phyloP scores from a whole-genome alignment of 2,113 vertebrate species.

The Tachysurus fulvidraco region DNA sequence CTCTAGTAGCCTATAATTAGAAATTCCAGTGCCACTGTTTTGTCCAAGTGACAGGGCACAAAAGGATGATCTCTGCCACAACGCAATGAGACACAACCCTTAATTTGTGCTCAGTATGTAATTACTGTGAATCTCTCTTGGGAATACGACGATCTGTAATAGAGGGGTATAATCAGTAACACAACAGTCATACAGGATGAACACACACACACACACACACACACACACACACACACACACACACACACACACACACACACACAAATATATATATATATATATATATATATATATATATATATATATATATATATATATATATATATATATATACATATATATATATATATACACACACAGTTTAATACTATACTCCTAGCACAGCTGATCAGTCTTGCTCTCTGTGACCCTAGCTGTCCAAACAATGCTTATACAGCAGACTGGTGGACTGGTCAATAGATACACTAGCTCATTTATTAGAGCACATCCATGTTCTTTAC shows the following conservation, averaged over 20 bases:
- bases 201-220: background rate
- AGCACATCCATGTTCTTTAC: background rate
- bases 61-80: conserved; percentile 20
- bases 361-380: conserved; percentile 18
- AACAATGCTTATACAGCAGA: background rate
- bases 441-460: background rate
- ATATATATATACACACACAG: background rate
- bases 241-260: background rate
- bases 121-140: conserved; percentile 33
- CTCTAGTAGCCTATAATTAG: background rate
- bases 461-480: background rate
- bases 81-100: conserved; percentile 30
- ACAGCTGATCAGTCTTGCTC: conserved; percentile 8
- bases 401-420: background rate
- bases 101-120: conserved; percentile 24
- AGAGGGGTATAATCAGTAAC: conserved; percentile 34
- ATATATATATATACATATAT: background rate
- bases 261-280: background rate
- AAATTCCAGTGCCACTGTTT: conserved; percentile 3
- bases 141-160: conserved; percentile 20
- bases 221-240: background rate
- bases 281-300: background rate
- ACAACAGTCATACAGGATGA: background rate
- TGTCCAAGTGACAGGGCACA: conserved; percentile 12
- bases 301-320: background rate